Percentiles rank a stretch among this genome's conserved stretches.
Evolutionary conservation across 2,888 invertebrate species (phyloP).

Genomic region (Cantharis lateralis): DNA sequence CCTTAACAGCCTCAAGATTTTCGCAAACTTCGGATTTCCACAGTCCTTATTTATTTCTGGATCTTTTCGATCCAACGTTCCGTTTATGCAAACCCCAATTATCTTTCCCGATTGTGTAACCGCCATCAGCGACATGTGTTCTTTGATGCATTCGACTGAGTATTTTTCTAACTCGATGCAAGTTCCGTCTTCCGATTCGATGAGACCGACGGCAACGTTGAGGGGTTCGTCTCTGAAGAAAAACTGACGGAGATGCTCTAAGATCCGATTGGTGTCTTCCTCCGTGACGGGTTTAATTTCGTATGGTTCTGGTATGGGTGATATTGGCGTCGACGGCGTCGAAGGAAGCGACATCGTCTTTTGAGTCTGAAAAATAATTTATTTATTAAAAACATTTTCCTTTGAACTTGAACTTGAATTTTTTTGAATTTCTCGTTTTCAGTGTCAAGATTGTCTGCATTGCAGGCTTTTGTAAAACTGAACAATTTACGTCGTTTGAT

Average conservation of each 20-base stretch:
- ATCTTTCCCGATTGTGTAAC: conserved; percentile 63
- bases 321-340: conserved; percentile 47
- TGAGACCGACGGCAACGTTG: conserved; percentile 64
- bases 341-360: conserved; percentile 45
- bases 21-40: conserved; percentile 65
- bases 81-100: conserved; percentile 52
- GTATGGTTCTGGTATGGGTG: conserved; percentile 50
- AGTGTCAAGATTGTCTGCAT: not conserved
- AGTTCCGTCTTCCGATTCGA: conserved; percentile 64
- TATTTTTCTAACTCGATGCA: conserved; percentile 69
- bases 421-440: not conserved
- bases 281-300: conserved; percentile 55
- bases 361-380: conserved; percentile 20
- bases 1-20: conserved; percentile 66
- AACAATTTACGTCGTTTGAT: not conserved
- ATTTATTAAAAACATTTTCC: not conserved
- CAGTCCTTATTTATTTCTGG: conserved; percentile 60
- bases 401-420: not conserved
- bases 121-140: conserved; percentile 68
- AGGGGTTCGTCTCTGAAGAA: conserved; percentile 77
- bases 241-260: conserved; percentile 62
- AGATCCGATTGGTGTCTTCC: conserved; percentile 57
- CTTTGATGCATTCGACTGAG: conserved; percentile 60
- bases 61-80: conserved; percentile 49
- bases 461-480: not conserved